These are phyloP conservation scores for Urocynchramus pylzowi DNA, from an alignment of 2,113 vertebrate genomes.

Conservation along the genomic window DNA sequence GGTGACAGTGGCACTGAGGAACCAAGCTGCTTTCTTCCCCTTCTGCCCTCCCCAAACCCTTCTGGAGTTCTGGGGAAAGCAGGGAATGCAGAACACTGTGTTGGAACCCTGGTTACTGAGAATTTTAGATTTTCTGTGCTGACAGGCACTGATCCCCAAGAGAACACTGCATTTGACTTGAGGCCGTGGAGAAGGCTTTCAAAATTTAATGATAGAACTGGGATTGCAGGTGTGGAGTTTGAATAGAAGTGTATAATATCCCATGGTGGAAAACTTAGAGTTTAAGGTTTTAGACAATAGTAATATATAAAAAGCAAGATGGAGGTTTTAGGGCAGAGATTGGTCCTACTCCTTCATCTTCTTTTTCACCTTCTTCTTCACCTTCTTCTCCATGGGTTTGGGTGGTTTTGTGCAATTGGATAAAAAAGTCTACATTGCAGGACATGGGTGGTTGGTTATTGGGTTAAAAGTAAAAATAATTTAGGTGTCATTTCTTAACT, in stretches of 20 bases:
- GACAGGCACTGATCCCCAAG: neutral
- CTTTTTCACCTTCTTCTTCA: neutral
- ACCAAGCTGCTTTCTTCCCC: neutral
- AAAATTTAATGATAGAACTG: neutral
- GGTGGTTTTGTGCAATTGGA: neutral
- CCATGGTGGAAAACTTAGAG: neutral
- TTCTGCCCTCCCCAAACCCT: neutral
- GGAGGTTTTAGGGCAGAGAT: neutral
- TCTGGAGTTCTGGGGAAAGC: rapidly evolving
- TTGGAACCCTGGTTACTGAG: neutral
- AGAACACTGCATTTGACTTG: neutral
- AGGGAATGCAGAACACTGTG: neutral
- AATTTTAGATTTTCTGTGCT: neutral
- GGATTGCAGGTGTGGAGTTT: neutral
- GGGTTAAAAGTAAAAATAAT: neutral
- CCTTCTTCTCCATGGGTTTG: neutral
- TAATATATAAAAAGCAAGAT: neutral
- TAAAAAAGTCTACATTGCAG: neutral
- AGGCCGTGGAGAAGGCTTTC: neutral
- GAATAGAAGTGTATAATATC: neutral
- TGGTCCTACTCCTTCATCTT: neutral
- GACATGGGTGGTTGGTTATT: neutral
- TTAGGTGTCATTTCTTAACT: neutral
- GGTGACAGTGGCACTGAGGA: neutral
- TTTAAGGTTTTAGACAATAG: neutral